phyloP scores from a whole-genome alignment of 2,113 vertebrate genomes.

The Takifugu bimaculatus region DNA sequence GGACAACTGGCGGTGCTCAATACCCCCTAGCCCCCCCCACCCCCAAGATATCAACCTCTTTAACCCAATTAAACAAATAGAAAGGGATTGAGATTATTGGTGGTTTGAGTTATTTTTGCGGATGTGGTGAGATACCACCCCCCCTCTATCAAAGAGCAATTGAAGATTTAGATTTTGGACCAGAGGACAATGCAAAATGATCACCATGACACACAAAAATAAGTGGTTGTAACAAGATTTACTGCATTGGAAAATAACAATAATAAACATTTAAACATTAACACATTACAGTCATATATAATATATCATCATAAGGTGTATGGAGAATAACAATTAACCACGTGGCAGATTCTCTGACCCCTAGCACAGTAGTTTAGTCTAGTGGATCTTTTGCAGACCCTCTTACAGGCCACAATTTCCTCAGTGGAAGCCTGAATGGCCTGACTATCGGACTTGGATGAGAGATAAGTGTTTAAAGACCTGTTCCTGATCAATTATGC shows the following conservation, averaged over 20 bases:
- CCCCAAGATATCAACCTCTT: slow-evolving; percentile 60
- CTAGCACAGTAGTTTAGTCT: too few relatives aligned
- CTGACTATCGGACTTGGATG: slow-evolving; percentile 36
- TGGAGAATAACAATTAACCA: too few relatives aligned
- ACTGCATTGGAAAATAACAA: too few relatives aligned
- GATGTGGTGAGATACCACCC: slow-evolving; percentile 42
- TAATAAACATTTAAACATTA: too few relatives aligned
- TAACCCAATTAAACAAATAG: slow-evolving; percentile 79
- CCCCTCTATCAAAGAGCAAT: slow-evolving; percentile 23
- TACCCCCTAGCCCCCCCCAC: slow-evolving; percentile 21
- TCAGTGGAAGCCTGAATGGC: slow-evolving; percentile 27
- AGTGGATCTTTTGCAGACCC: not conserved
- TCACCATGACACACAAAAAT: too few relatives aligned
- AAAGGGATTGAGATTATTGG: slow-evolving; percentile 25
- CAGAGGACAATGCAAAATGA: too few relatives aligned
- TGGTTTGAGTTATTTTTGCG: slow-evolving; percentile 15
- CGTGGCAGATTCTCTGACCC: too few relatives aligned
- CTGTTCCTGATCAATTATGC: slow-evolving; percentile 72
- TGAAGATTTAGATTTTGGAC: too few relatives aligned
- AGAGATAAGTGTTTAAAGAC: slow-evolving; percentile 71
- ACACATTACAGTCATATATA: too few relatives aligned
- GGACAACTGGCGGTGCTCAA: slow-evolving; percentile 37
- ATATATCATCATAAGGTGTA: too few relatives aligned
- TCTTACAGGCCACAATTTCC: slow-evolving; percentile 30
- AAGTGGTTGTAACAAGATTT: too few relatives aligned